Evolutionary conservation across 2,888 invertebrate genomes (phyloP).

Genomic region (Parascotia fuliginaria): DNA sequence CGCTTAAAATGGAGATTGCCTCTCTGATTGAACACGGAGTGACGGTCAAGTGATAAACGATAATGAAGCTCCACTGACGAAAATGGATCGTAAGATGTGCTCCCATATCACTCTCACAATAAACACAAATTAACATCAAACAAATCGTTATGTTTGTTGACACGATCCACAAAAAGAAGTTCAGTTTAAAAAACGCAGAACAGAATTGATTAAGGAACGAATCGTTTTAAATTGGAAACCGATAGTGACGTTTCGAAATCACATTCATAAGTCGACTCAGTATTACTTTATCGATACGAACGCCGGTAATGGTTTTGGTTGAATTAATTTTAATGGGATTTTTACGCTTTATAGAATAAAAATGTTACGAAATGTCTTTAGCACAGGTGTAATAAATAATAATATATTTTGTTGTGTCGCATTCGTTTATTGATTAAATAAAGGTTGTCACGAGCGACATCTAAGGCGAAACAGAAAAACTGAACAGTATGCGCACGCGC

Average conservation of each 20-base stretch:
- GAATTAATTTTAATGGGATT: conserved; percentile 85
- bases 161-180: conserved; percentile 71
- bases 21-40: conserved; percentile 63
- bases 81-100: conserved; percentile 51
- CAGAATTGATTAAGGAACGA: conserved; percentile 86
- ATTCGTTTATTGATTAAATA: conserved; percentile 46
- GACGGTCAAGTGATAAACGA: conserved; percentile 63
- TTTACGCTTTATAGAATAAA: conserved; percentile 83
- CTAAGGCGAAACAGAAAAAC: conserved; percentile 60
- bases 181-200: conserved; percentile 77
- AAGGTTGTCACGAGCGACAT: conserved; percentile 61
- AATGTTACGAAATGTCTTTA: conserved; percentile 82
- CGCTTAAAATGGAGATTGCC: conserved; percentile 78
- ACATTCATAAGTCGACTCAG: conserved; percentile 83
- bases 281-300: conserved; percentile 85
- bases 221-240: conserved; percentile 85
- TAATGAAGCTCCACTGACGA: conserved; percentile 60
- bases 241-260: conserved; percentile 85
- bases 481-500: conserved; percentile 69
- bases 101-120: conserved; percentile 48
- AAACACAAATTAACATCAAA: conserved; percentile 68
- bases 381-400: conserved; percentile 76
- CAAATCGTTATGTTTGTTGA: conserved; percentile 70
- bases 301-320: conserved; percentile 82
- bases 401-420: conserved; percentile 46